These are phyloP conservation scores for Agapornis roseicollis DNA, from an alignment of 2,113 vertebrate genomes.

Conservation along the genomic window DNA sequence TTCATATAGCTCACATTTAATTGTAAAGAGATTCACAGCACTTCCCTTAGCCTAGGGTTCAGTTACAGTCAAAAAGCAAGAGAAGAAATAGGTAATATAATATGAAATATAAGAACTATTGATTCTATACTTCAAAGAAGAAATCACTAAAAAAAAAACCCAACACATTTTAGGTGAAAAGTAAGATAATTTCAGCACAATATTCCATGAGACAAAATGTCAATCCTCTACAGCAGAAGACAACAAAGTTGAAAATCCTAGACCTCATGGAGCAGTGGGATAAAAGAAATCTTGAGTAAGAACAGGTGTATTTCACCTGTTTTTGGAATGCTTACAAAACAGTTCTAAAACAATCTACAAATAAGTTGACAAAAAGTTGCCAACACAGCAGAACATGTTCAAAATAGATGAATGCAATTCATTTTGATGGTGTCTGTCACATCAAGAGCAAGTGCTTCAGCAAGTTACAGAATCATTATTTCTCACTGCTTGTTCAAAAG, in stretches of 20 bases:
- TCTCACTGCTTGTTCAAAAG: neutral
- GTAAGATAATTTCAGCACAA: neutral
- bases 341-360: neutral
- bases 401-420: neutral
- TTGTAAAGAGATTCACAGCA: neutral
- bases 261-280: neutral
- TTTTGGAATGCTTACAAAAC: neutral
- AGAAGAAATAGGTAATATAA: neutral
- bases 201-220: neutral
- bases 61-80: neutral
- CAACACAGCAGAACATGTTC: neutral
- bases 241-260: neutral
- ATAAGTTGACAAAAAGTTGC: neutral
- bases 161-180: neutral
- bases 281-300: neutral
- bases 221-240: neutral
- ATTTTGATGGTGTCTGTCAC: neutral
- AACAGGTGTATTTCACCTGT: neutral
- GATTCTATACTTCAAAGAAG: neutral
- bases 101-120: neutral
- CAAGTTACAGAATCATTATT: neutral
- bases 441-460: neutral
- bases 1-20: conserved; percentile 16
- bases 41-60: neutral
- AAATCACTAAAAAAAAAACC: neutral